phyloP scores from a whole-genome alignment of 1,140 invertebrate genomes.

The Gryllus bimaculatus region DNA sequence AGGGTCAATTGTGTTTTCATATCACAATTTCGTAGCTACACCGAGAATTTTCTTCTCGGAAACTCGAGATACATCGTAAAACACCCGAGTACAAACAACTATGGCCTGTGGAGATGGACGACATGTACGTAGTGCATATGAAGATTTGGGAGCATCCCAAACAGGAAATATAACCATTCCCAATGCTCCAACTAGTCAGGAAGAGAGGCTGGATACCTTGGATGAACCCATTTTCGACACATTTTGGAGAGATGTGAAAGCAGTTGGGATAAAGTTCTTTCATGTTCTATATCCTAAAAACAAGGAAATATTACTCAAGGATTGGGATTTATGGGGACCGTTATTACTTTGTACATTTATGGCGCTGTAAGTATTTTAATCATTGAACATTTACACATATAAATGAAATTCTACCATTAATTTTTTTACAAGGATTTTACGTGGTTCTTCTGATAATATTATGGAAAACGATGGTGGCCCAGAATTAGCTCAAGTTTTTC shows the following conservation, averaged over 20 bases:
- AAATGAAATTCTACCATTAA: neutral
- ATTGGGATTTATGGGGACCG: constrained; percentile 99
- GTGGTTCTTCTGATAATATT: constrained; percentile 56
- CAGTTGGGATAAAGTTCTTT: constrained; percentile 87
- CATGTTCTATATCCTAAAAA: constrained; percentile 91
- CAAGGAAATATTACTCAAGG: constrained; percentile 82
- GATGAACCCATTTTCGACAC: constrained; percentile 30
- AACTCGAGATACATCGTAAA: too few species aligned
- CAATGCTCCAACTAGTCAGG: neutral
- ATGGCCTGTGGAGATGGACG: neutral
- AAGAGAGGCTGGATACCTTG: neutral
- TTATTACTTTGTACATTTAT: constrained; percentile 92
- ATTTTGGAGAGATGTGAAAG: constrained; percentile 82
- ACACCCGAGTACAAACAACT: neutral
- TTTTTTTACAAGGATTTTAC: constrained; percentile 58
- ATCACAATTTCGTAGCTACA: too few species aligned
- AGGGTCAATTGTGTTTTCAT: too few species aligned
- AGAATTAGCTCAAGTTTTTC: constrained; percentile 96
- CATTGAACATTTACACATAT: neutral
- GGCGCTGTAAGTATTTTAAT: constrained; percentile 67
- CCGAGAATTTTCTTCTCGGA: too few species aligned
- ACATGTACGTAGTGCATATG: neutral
- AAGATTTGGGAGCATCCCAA: neutral
- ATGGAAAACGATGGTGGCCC: constrained; percentile 77
- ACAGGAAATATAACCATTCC: neutral